phyloP scores from a whole-genome alignment of 2,113 vertebrate genomes.

The Herpailurus yagouaroundi region DNA sequence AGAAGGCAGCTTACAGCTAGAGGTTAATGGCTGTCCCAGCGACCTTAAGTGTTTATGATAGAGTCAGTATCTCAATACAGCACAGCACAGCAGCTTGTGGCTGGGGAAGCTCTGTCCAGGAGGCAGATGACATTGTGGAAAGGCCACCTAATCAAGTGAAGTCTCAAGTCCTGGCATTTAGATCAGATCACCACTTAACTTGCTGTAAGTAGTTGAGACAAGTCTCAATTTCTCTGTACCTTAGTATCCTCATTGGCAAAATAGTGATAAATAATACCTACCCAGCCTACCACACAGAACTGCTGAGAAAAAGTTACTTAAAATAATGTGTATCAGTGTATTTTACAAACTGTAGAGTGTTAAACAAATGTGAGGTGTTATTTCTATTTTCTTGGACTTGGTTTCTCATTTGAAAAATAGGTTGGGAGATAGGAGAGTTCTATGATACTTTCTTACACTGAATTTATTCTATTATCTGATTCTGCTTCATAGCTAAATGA shows the following conservation, averaged over 20 bases:
- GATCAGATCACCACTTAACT: neutral
- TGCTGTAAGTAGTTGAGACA: neutral
- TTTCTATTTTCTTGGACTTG: neutral
- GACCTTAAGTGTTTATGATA: neutral
- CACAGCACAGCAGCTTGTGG: neutral
- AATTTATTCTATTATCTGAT: neutral
- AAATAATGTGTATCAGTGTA: neutral
- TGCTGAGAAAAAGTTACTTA: neutral
- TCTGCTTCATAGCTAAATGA: neutral
- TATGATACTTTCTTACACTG: neutral
- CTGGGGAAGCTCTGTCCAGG: neutral
- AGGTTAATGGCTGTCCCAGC: neutral
- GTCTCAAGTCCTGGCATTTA: neutral
- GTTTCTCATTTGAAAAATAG: conserved; percentile 19
- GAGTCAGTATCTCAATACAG: neutral
- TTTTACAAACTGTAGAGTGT: conserved; percentile 1
- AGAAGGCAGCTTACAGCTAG: neutral
- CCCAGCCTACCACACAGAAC: neutral
- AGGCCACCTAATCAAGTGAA: neutral
- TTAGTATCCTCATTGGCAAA: neutral
- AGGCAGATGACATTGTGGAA: neutral
- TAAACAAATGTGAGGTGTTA: neutral
- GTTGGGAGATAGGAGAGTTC: neutral
- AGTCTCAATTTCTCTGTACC: neutral
- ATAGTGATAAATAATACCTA: neutral